These are phyloP conservation scores for Glandiceps talaboti DNA, from an alignment of 53 echinoderm and acorn worm genomes.

Conservation along the genomic window DNA sequence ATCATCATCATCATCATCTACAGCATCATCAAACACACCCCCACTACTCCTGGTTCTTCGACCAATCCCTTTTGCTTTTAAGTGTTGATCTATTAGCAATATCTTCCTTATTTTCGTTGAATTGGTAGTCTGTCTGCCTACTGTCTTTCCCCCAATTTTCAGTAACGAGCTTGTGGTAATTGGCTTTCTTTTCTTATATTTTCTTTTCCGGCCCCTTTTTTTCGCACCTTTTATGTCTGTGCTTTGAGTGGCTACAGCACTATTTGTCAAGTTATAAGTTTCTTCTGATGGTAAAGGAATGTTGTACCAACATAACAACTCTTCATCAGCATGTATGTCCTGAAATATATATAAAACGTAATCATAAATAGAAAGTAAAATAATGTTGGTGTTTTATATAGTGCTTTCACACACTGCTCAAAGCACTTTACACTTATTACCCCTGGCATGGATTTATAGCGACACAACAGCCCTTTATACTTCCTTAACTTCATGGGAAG, in stretches of 20 bases:
- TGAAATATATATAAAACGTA: slow-evolving; percentile 7
- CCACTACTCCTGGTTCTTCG: not conserved
- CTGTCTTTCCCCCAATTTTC: no score
- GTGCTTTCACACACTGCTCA: no score
- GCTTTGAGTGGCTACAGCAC: not conserved
- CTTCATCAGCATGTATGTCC: slow-evolving; percentile 63
- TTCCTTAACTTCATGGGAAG: no score
- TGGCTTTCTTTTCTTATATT: not conserved
- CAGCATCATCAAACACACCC: not conserved
- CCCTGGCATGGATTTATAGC: no score
- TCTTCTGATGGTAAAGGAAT: not conserved
- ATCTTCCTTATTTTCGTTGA: not conserved
- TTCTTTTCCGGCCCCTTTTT: not conserved
- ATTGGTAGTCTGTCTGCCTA: not conserved
- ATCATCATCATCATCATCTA: not conserved
- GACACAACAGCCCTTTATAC: no score
- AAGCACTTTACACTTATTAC: no score
- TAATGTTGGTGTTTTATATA: no score
- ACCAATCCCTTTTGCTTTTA: not conserved
- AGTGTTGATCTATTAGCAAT: not conserved
- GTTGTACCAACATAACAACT: slow-evolving; percentile 89
- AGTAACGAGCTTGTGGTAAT: no score
- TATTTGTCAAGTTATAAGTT: not conserved
- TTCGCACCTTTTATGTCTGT: not conserved
- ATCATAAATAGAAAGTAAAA: no score